Evolutionary conservation across 2,113 vertebrate species (phyloP), one percentile per base, ranked within the genome.

Genomic region (Sapayoa aenigma): DNA sequence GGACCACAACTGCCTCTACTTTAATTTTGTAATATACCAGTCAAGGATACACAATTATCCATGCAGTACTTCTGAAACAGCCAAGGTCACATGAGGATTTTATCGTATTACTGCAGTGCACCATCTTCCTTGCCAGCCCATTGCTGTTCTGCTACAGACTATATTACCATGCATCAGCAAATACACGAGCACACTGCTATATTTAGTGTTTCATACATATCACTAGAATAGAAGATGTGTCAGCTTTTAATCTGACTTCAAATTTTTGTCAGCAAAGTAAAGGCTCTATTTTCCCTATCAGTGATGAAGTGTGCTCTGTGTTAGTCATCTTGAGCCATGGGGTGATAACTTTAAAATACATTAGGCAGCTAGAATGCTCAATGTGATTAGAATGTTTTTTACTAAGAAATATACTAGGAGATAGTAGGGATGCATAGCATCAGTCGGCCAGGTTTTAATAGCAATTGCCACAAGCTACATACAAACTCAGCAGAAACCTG

Each of bases 161-260:
- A 47, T 89, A 95, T 96, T 94, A 97, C 84, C 68, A 78, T 94
- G 92, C 92, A 95, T 97, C 97, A 97, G 96, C 96, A 97, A 97
- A 97, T 95, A 82, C 65, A 90, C 0, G 0, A 83, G 79, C 62
- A 63, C 3, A 0, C 82, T 84, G 94, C 93, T 96, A 94, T 94
- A 95, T 96, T 96, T 96, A 96, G 96, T 59, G 84, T 84, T 90
- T 94, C 82, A 91, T 93, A 84, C 72, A 78, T 77, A 92, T 63
- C 44, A 62, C 92, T 80, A 65, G 96, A 96, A 88, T 68, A 76
- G 81, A 84, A 25, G 71, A 95, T 85, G 75, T 94, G 91, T 94
- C 94, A 94, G 84, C 84, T 93, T 88, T 95, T 96, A 93, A 93
- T 78, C 67, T 14, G 23, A 84, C 88, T 95, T 92, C 55, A 92